Conservation (phyloP, 2,113 vertebrate genomes). For the Pavo muticus region DNA sequence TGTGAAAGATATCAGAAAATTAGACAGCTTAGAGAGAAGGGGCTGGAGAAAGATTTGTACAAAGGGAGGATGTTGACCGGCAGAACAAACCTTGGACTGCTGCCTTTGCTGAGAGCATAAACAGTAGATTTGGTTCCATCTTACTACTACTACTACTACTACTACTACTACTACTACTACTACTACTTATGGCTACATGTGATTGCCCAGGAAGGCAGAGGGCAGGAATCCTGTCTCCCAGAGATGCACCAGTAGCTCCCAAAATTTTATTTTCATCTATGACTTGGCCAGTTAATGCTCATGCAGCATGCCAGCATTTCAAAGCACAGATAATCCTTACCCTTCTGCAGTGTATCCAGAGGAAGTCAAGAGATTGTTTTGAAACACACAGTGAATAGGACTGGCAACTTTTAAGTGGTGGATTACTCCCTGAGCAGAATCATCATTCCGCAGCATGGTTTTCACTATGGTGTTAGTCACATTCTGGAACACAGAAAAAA, state of each 20-base stretch:
- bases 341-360: slow-evolving; percentile 80
- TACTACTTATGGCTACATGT: background rate
- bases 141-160: background rate
- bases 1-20: background rate
- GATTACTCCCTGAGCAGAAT: slow-evolving; percentile 53
- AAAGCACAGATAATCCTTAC: slow-evolving; percentile 64
- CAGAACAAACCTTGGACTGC: background rate
- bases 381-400: slow-evolving; percentile 84
- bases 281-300: background rate
- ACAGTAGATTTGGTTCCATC: background rate
- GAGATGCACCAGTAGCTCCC: background rate
- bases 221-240: background rate
- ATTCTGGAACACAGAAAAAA: slow-evolving; percentile 80
- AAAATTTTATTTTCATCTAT: background rate
- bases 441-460: slow-evolving; percentile 78
- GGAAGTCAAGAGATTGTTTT: slow-evolving; percentile 81
- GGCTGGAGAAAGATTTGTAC: background rate
- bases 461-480: slow-evolving; percentile 75
- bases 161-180: background rate
- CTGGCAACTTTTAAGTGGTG: slow-evolving; percentile 66
- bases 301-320: background rate
- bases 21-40: background rate
- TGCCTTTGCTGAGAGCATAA: background rate
- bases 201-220: background rate
- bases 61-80: background rate